Conservation (phyloP, 1,140 invertebrate genomes). For the Nephotettix cincticeps region DNA sequence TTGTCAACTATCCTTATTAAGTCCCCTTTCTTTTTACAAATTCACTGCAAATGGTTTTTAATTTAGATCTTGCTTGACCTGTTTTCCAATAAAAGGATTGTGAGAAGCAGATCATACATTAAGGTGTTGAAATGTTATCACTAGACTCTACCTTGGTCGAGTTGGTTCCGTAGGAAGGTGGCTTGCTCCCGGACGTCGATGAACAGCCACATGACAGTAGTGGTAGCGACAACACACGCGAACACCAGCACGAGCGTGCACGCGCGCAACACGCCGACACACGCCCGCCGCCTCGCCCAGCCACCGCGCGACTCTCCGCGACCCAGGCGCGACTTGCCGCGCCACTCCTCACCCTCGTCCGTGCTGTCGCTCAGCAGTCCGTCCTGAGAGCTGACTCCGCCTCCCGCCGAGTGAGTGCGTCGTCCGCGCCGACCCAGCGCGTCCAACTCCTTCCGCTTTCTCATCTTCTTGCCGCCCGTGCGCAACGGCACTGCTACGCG, state of each 20-base stretch:
- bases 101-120: not conserved
- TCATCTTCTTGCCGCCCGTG: conserved; percentile 54
- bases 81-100: not conserved
- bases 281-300: conserved; percentile 44
- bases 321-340: conserved; percentile 51
- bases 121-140: not conserved
- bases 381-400: conserved; percentile 46
- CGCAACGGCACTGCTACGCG: conserved; percentile 32
- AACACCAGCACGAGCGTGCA: conserved; percentile 61
- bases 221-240: conserved; percentile 62
- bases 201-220: conserved; percentile 66
- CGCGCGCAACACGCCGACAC: conserved; percentile 54
- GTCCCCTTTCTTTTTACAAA: not conserved
- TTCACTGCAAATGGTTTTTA: not conserved
- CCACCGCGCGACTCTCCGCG: conserved; percentile 43
- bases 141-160: conserved; percentile 61
- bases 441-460: conserved; percentile 57
- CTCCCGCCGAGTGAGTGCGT: conserved; percentile 35
- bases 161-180: conserved; percentile 59
- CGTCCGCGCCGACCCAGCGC: conserved; percentile 45
- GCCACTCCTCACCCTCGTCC: conserved; percentile 53
- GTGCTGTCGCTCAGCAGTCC: conserved; percentile 50
- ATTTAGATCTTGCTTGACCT: not conserved
- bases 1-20: too few species aligned
- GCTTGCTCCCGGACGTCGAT: conserved; percentile 66